Evolutionary conservation across 1,140 invertebrate genomes (phyloP).

Genomic region (Ephestia elutella): DNA sequence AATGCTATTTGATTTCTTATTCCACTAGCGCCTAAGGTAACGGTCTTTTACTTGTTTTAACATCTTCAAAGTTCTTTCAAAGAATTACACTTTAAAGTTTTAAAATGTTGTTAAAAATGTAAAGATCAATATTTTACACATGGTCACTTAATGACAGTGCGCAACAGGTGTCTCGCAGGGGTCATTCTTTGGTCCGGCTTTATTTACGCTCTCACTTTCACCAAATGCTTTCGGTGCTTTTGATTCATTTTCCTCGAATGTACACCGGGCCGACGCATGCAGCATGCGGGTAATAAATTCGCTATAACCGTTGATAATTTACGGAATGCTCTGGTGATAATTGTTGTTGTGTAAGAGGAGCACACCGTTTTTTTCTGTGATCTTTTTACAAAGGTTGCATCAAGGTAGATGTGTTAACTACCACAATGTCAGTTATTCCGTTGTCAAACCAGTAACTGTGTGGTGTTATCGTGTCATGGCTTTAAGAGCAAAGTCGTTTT

Average conservation of each 20-base stretch:
- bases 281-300: constrained; percentile 1
- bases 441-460: neutral
- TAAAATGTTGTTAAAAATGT: too few relatives aligned
- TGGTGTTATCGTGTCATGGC: too few relatives aligned
- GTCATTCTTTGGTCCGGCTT: constrained; percentile 36
- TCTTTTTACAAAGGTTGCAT: neutral
- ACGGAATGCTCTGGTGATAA: neutral
- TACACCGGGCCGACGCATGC: neutral
- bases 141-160: constrained; percentile 9
- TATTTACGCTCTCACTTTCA: constrained; percentile 59
- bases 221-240: constrained; percentile 28
- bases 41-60: too few relatives aligned
- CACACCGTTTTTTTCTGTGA: neutral
- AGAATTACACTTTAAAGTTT: too few relatives aligned
- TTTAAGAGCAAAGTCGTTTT: too few relatives aligned
- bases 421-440: neutral
- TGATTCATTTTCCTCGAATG: constrained; percentile 21
- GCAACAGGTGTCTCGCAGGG: constrained; percentile 35
- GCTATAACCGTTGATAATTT: neutral
- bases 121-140: neutral
- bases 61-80: too few relatives aligned
- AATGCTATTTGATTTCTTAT: neutral
- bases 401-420: neutral
- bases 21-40: neutral
- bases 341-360: neutral